phyloP scores from a whole-genome alignment of 2,113 vertebrate genomes.

The Tautogolabrus adspersus region DNA sequence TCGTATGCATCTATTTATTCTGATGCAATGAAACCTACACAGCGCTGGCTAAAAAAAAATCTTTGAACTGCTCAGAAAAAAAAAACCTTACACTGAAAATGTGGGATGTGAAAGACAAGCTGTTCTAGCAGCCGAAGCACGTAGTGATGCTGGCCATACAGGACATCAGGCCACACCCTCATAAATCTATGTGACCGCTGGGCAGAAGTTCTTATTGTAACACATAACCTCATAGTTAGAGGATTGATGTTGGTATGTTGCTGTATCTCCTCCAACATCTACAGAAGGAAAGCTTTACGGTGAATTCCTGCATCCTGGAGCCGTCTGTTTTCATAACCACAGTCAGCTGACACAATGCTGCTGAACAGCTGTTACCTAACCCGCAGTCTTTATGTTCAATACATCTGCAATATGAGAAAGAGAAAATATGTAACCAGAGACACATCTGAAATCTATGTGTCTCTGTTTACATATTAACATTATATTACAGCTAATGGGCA shows the following conservation, averaged over 20 bases:
- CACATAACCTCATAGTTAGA: conserved; percentile 7
- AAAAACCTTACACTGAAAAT: not conserved
- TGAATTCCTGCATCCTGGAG: conserved; percentile 19
- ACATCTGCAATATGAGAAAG: conserved; percentile 5
- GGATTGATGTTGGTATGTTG: not conserved
- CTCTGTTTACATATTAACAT: not conserved
- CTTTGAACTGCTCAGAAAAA: not conserved
- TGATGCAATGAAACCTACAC: not conserved
- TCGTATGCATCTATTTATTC: not conserved
- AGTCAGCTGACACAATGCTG: conserved; percentile 36
- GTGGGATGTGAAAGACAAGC: not conserved
- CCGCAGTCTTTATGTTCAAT: conserved; percentile 6
- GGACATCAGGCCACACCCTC: not conserved
- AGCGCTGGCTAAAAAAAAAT: not conserved
- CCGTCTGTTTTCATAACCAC: not conserved
- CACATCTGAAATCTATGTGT: too few relatives aligned
- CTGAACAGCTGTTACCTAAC: conserved; percentile 40
- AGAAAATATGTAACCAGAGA: not conserved
- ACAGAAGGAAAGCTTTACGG: not conserved
- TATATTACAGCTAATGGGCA: not conserved
- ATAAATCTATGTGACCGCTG: conserved; percentile 10
- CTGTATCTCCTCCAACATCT: not conserved
- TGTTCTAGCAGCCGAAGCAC: not conserved
- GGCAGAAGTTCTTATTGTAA: conserved; percentile 1
- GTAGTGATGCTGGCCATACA: not conserved